Evolutionary conservation across 2,113 vertebrate genomes (phyloP), one percentile per base, ranked within the genome.

Genomic region (Mola mola): DNA sequence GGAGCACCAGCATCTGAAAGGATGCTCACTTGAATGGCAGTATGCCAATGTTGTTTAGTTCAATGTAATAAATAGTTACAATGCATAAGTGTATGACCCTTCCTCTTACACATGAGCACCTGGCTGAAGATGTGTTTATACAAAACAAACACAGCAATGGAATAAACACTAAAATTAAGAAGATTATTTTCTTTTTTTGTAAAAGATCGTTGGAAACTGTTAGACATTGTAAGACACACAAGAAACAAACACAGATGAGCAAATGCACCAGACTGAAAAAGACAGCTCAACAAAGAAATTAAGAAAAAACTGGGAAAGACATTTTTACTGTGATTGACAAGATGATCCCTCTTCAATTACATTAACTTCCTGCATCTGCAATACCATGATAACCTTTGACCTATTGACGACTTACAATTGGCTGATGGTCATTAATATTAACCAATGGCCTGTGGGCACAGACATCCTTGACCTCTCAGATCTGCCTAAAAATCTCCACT

Each of bases 361-460:
- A 88, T 90, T 89, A 87, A 87, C 73, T 79, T 87, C 81, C 68
- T 84, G 79, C 70, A 70, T 87, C 88, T 82, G 76, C 85, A 88
- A 64, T 78, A 64, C 79, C 17, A 25, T 40, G 88, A 92, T 90
- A 91, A 90, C 89, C 88, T 58, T 29, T 88, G 84, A 82, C 75
- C 87, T 91, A 90, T 90, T 88, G 92, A 92, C 75, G 72, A 65
- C 21, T 55, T 73, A 38, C 59, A 65, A 81, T 83, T 73, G 75
- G 72, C 63, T 50, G 41, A 41, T 26, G 42, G 67, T 82, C 90
- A 88, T 91, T 89, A 89, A 91, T 89, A 90, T 92, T 91, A 87
- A 88, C 78, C 73, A 83, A 76, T 51, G 31, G 66, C 81, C 81
- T 79, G 56, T 50, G 62, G 87, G 77, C 79, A 75, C 34, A 59